Percentiles rank a stretch among this genome's conserved stretches.
These are phyloP conservation scores for Cryptosula pallasiana DNA, from an alignment of 2,888 invertebrate genomes.

Conservation along the genomic window DNA sequence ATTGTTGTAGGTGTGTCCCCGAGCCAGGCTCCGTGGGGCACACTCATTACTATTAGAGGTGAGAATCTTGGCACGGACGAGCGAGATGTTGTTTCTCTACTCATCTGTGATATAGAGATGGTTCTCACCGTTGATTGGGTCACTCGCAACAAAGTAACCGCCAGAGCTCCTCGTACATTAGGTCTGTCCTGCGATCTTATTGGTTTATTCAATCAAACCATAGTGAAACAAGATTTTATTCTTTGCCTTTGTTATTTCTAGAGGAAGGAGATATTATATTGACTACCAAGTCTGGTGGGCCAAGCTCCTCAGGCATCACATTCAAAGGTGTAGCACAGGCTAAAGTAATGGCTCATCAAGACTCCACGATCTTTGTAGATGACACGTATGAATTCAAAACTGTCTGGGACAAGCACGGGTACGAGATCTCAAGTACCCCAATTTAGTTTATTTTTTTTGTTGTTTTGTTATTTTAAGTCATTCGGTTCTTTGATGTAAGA, in stretches of 20 bases:
- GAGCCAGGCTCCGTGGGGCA: slow-evolving; percentile 96
- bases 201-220: neutral
- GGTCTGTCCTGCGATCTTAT: neutral
- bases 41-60: slow-evolving; percentile 86
- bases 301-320: slow-evolving; percentile 81
- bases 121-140: slow-evolving; percentile 95
- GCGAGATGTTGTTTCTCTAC: slow-evolving; percentile 64
- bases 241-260: neutral
- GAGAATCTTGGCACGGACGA: slow-evolving; percentile 85
- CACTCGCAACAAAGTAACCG: slow-evolving; percentile 91
- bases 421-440: too few species aligned
- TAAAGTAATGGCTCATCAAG: slow-evolving; percentile 71
- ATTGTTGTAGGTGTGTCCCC: slow-evolving; percentile 94
- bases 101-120: slow-evolving; percentile 91
- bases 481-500: too few species aligned
- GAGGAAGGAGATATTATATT: slow-evolving; percentile 52
- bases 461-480: too few species aligned
- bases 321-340: slow-evolving; percentile 71
- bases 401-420: slow-evolving; percentile 49
- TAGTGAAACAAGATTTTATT: too few species aligned
- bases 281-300: slow-evolving; percentile 59
- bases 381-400: slow-evolving; percentile 78
- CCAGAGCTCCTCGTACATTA: slow-evolving; percentile 76
- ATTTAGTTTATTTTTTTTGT: too few species aligned
- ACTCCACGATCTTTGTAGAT: slow-evolving; percentile 97